A percentile compares a stretch with the other conserved stretches of the same genome.
Conservation (phyloP, 2,888 invertebrate genomes). For the Hedya salicella region DNA sequence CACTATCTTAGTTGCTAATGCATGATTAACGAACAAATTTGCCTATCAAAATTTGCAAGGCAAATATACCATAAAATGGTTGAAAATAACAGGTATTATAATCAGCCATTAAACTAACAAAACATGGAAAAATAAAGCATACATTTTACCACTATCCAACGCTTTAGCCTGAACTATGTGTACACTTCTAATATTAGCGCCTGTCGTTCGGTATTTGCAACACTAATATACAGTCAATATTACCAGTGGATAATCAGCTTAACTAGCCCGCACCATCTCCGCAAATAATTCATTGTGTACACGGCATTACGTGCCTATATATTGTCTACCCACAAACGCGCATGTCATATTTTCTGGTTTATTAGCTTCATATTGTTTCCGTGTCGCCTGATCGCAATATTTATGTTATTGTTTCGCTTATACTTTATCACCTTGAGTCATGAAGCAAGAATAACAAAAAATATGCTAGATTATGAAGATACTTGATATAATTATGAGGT, state of each 20-base stretch:
- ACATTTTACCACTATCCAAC: neutral
- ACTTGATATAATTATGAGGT: too few relatives aligned
- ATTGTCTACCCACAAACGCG: conserved; percentile 12
- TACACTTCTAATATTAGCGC: neutral
- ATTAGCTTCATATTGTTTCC: conserved; percentile 30
- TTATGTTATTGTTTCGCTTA: conserved; percentile 15
- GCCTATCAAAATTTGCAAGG: too few relatives aligned
- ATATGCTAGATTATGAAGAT: too few relatives aligned
- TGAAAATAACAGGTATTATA: too few relatives aligned
- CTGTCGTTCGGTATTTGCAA: neutral
- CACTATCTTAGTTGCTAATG: too few relatives aligned
- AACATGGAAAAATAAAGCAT: neutral
- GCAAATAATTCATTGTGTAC: conserved; percentile 29
- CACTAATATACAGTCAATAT: conserved; percentile 22
- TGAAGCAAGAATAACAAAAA: too few relatives aligned
- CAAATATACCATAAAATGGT: too few relatives aligned
- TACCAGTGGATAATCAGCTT: conserved; percentile 24
- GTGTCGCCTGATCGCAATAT: neutral
- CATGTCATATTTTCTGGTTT: conserved; percentile 33
- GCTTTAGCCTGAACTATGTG: neutral
- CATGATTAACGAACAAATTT: too few relatives aligned
- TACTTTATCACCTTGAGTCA: neutral
- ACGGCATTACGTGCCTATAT: conserved; percentile 24
- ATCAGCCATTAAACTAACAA: too few relatives aligned
- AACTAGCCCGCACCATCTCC: conserved; percentile 11